Evolutionary conservation across 2,888 invertebrate genomes (phyloP), one percentile per base, ranked within the genome.

Genomic region (Tyria jacobaeae): DNA sequence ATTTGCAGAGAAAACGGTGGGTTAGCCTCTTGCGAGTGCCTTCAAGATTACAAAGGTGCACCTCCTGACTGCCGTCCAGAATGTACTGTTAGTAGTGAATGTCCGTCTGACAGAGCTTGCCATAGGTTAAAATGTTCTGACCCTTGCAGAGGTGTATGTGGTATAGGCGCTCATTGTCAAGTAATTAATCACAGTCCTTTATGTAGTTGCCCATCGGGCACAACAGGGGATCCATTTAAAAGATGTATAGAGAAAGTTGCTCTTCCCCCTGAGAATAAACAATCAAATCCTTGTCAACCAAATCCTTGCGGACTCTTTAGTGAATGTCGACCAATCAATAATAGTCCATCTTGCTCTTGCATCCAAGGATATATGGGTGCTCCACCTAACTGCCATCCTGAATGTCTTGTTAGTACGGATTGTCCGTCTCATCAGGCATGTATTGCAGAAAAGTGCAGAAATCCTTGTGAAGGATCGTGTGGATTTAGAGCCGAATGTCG

Each of bases 221-320:
- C 95, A 67, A 96, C 95, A 24, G 97, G 97, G 7, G 96, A 97
- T 91, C 95, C 96, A 53, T 96, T 95, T 73, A 90, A 93, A 56
- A 92, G 94, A 84, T 96, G 96, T 78, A 93, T 78, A 73, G 88
- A 78, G 87, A 84, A 87, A 58, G 80, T 85, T 70, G 82, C 77
- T 57, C 71, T 71, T 35, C 56, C 55, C 14, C 71, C 73, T 21
- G 66, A 44, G 12, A 12, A 86, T 68, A 70, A 72, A 54, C 88
- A 87, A 55, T 66, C 71, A 62, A 89, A 96, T 82, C 96, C 97
- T 4, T 98, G 97, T 82, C 94, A 94, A 64, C 96, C 97, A 57
- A 96, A 96, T 59, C 97, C 97, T 5, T 98, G 98, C 78, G 98
- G 97, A 24, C 96, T 96, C 0, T 97, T 97, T 82, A 97, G 97